A percentile compares a stretch with the other conserved stretches of the same genome.
Evolutionary conservation across 1,140 invertebrate genomes (phyloP).

Genomic region (Ridgeia piscesae): DNA sequence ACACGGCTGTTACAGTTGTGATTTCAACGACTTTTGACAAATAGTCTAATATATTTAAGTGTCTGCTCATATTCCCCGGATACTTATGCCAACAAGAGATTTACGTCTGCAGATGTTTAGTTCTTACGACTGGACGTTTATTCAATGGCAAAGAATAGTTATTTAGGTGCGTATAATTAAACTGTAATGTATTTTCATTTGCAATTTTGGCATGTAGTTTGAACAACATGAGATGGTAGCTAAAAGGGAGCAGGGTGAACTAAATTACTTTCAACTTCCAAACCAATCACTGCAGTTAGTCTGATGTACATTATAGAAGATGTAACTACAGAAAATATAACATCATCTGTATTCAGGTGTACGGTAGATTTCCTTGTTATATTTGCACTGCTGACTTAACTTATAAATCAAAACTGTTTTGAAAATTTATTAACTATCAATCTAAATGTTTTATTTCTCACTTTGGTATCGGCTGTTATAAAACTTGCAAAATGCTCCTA

Average conservation of each 20-base stretch:
- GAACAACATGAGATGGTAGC: background rate
- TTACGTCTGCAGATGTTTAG: background rate
- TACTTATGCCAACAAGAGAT: background rate
- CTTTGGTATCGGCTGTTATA: no score
- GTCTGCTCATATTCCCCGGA: background rate
- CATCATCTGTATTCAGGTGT: background rate
- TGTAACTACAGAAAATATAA: background rate
- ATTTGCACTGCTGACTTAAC: no score
- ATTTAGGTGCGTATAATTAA: background rate
- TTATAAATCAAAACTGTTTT: no score
- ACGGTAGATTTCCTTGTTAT: no score
- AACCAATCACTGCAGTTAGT: background rate
- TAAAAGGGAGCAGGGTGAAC: background rate
- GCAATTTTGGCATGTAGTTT: background rate
- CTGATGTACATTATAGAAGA: background rate
- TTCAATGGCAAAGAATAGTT: no score
- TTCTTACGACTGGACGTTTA: background rate
- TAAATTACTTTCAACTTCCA: background rate
- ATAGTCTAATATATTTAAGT: background rate
- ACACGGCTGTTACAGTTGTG: background rate
- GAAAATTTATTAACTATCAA: no score
- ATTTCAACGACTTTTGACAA: conserved; percentile 1
- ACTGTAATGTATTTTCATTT: background rate
- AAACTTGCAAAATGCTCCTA: no score
- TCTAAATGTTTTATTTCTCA: no score